phyloP scores from a whole-genome alignment of 2,113 vertebrate genomes.

The Hemiscyllium ocellatum region DNA sequence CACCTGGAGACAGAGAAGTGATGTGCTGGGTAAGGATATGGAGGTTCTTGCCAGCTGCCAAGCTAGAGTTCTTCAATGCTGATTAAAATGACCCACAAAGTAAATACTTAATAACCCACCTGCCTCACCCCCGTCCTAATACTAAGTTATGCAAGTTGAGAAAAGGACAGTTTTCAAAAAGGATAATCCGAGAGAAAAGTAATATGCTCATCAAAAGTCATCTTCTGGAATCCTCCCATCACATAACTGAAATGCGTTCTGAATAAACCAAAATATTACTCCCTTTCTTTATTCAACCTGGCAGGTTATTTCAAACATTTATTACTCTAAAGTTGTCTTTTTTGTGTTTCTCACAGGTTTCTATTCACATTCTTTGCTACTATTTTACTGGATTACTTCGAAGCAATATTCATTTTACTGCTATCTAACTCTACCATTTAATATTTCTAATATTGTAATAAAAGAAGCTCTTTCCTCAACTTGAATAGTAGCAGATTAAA shows the following conservation, averaged over 20 bases:
- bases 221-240: not conserved
- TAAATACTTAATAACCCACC: not conserved
- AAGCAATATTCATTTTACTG: not conserved
- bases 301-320: not conserved
- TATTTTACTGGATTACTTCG: not conserved
- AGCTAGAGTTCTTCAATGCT: not conserved
- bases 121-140: not conserved
- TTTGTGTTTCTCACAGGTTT: not conserved
- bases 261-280: not conserved
- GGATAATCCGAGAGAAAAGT: not conserved
- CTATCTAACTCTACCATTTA: not conserved
- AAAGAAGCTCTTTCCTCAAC: not conserved
- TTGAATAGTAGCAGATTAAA: not conserved
- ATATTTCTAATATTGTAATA: not conserved
- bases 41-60: not conserved
- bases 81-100: not conserved
- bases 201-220: not conserved
- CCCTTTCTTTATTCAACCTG: not conserved
- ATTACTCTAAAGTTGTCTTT: not conserved
- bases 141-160: not conserved
- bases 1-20: not conserved
- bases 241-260: not conserved
- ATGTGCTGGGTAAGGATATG: not conserved
- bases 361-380: not conserved
- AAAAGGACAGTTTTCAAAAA: not conserved